A percentile compares a stretch with the other conserved stretches of the same genome.
These are phyloP conservation scores for Silurus aristotelis DNA, from an alignment of 2,797 vertebrate genomes.

Conservation along the genomic window DNA sequence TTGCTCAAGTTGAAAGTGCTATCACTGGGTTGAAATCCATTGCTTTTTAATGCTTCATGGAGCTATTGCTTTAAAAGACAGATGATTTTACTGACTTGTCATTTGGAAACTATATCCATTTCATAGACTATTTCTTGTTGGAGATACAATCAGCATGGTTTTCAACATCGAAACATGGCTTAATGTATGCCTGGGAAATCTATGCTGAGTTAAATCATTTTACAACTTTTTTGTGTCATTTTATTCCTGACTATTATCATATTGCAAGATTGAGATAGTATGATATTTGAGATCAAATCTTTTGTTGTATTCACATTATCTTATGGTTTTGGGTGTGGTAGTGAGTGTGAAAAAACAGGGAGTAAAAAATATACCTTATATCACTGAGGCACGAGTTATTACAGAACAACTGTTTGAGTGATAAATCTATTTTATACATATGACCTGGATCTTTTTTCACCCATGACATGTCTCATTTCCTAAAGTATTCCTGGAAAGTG, in stretches of 20 bases:
- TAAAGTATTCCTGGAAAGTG: not conserved
- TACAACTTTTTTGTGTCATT: not conserved
- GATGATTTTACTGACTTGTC: slow-evolving; percentile 54
- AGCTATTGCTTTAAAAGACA: slow-evolving; percentile 36
- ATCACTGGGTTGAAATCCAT: slow-evolving; percentile 23
- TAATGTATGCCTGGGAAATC: slow-evolving; percentile 5
- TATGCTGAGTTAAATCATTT: not conserved
- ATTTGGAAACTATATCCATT: slow-evolving; percentile 10
- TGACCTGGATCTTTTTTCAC: not conserved
- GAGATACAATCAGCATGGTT: slow-evolving; percentile 12
- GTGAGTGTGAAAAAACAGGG: not conserved
- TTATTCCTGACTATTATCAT: not conserved
- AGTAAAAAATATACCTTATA: not conserved
- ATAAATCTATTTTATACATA: not conserved
- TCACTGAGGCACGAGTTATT: not conserved
- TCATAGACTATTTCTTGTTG: slow-evolving; percentile 31
- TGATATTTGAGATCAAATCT: too few relatives aligned
- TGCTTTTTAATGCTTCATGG: slow-evolving; percentile 56
- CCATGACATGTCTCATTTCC: not conserved
- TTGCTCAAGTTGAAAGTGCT: slow-evolving; percentile 61
- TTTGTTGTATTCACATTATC: not conserved
- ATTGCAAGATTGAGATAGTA: not conserved
- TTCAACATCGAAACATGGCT: slow-evolving; percentile 1
- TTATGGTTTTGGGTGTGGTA: not conserved
- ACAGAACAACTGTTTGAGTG: not conserved